phyloP scores from a whole-genome alignment of 2,888 invertebrate species.

The Allacma fusca region DNA sequence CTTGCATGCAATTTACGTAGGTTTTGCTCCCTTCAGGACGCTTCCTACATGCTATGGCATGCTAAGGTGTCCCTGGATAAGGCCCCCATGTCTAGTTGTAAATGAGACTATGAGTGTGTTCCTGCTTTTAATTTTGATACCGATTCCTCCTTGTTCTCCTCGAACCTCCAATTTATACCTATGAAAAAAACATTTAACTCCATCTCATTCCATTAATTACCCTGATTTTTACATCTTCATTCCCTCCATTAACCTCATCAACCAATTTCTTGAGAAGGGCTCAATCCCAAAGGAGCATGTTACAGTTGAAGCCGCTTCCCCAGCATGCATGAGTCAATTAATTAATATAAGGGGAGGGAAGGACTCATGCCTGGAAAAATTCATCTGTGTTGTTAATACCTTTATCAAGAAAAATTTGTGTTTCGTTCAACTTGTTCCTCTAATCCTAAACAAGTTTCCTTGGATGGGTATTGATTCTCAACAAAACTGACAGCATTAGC shows the following conservation, averaged over 20 bases:
- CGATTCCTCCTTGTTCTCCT: conserved; percentile 16
- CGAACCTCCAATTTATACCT: not conserved
- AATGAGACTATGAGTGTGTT: not conserved
- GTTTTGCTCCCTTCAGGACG: too few relatives aligned
- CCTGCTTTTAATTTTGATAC: not conserved
- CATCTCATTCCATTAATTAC: conserved; percentile 27
- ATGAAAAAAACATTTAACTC: not conserved
- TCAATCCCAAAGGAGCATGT: too few relatives aligned
- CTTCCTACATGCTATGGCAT: too few relatives aligned
- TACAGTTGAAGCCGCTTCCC: too few relatives aligned
- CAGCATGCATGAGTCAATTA: not conserved
- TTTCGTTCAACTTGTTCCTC: not conserved
- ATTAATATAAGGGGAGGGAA: not conserved
- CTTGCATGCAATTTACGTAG: too few relatives aligned
- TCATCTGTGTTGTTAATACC: not conserved
- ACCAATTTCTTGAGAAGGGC: not conserved
- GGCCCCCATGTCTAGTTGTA: not conserved
- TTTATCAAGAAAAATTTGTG: not conserved
- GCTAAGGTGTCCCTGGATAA: not conserved
- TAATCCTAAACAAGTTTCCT: not conserved
- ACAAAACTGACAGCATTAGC: not conserved
- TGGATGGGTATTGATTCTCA: not conserved
- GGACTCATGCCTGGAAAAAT: not conserved
- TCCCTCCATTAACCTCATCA: conserved; percentile 10
- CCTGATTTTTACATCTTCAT: conserved; percentile 30